Evolutionary conservation across 1,140 invertebrate genomes (phyloP).

Genomic region (Eupristina koningsbergeri): DNA sequence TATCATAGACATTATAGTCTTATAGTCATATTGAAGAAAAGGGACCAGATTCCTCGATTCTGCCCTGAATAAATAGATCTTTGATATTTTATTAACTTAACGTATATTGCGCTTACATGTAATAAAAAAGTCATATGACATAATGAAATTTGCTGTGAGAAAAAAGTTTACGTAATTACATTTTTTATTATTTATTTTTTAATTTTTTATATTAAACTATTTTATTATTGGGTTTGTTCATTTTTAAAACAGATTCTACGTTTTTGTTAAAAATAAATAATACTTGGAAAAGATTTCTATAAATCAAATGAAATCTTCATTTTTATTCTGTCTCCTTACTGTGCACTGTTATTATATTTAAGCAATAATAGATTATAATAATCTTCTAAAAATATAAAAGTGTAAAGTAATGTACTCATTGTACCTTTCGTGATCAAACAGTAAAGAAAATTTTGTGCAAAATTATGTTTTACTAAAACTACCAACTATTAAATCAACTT

Average conservation of each 20-base stretch:
- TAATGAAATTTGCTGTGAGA: not conserved
- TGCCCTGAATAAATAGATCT: not conserved
- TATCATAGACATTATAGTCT: not conserved
- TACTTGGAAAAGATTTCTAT: not conserved
- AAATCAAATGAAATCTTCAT: not conserved
- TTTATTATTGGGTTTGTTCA: not conserved
- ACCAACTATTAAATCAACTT: constrained; percentile 55
- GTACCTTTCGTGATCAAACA: not conserved
- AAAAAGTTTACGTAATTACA: not conserved
- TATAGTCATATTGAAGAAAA: not conserved
- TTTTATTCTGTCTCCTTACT: not conserved
- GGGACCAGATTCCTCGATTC: not conserved
- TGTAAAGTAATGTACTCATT: constrained; percentile 10
- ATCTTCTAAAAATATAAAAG: constrained; percentile 8
- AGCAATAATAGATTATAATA: not conserved
- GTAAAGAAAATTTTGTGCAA: constrained; percentile 25
- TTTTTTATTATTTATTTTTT: not conserved
- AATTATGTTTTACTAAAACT: constrained; percentile 41
- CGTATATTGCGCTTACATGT: not conserved
- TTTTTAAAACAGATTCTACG: constrained; percentile 5
- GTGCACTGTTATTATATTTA: not conserved
- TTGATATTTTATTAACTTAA: not conserved
- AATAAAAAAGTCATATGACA: not conserved
- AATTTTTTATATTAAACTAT: not conserved
- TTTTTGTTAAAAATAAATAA: not conserved